These are phyloP conservation scores for Venustaconcha ellipsiformis DNA, from an alignment of 1,140 invertebrate species.

Conservation along the genomic window DNA sequence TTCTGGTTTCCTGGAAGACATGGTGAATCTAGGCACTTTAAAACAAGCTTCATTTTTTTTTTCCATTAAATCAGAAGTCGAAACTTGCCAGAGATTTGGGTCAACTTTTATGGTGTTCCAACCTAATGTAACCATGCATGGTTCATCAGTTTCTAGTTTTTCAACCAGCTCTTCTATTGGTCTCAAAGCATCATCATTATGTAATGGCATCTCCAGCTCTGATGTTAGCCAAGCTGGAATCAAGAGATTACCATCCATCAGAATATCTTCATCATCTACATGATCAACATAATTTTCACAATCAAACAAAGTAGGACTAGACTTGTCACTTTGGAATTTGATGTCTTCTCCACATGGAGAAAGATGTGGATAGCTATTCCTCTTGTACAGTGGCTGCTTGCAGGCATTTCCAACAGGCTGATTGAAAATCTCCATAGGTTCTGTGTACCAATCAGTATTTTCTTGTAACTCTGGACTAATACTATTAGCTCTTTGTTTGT, in stretches of 20 bases:
- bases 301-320: constrained; percentile 14
- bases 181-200: too few species aligned
- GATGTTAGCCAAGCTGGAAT: constrained; percentile 25
- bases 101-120: too few species aligned
- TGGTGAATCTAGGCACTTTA: too few species aligned
- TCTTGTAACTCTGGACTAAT: constrained; percentile 51
- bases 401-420: constrained; percentile 23
- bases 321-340: neutral
- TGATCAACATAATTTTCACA: constrained; percentile 5
- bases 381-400: constrained; percentile 43
- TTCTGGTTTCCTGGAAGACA: too few species aligned
- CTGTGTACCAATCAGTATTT: constrained; percentile 52
- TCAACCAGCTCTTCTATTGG: too few species aligned
- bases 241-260: constrained; percentile 20
- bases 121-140: too few species aligned
- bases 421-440: constrained; percentile 46
- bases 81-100: too few species aligned
- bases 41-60: too few species aligned
- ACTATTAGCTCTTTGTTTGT: constrained; percentile 2
- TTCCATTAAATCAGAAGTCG: too few species aligned
- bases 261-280: constrained; percentile 12
- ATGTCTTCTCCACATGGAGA: constrained; percentile 3
- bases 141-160: too few species aligned
- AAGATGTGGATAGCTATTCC: constrained; percentile 44
- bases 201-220: too few species aligned